Evolutionary conservation across 2,113 vertebrate genomes (phyloP).

Genomic region (Camelus bactrianus): DNA sequence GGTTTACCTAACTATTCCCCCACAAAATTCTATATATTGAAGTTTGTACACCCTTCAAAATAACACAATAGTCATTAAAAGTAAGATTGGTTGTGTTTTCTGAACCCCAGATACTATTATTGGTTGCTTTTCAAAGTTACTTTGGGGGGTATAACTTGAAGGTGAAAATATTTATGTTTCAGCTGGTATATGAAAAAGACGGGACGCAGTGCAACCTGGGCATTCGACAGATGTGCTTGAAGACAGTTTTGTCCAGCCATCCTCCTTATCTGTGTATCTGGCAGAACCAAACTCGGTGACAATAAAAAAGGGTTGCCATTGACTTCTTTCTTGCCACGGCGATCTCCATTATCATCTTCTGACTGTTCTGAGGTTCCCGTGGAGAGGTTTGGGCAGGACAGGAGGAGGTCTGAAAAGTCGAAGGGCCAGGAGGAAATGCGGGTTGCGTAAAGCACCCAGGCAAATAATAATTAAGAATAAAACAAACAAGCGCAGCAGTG

Average conservation of each 20-base stretch:
- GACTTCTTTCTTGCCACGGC: background rate
- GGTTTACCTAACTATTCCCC: background rate
- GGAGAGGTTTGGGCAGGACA: background rate
- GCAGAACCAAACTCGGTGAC: background rate
- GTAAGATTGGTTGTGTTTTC: background rate
- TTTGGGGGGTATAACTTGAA: background rate
- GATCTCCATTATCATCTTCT: background rate
- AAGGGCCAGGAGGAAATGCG: background rate
- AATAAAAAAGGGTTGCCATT: background rate
- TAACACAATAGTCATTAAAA: background rate
- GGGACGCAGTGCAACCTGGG: background rate
- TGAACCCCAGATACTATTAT: background rate
- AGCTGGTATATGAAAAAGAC: background rate
- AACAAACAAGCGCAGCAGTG: background rate
- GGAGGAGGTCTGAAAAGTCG: background rate
- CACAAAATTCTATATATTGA: background rate
- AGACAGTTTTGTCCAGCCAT: background rate
- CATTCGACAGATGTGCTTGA: background rate
- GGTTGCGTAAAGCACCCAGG: background rate
- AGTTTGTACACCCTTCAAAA: background rate
- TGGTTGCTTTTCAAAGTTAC: background rate
- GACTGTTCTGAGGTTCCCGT: background rate
- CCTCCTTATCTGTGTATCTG: background rate
- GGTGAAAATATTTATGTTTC: slow-evolving; percentile 1
- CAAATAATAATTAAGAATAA: slow-evolving; percentile 7